phyloP scores from a whole-genome alignment of 1,140 invertebrate species.

The Drosophila malerkotliana region DNA sequence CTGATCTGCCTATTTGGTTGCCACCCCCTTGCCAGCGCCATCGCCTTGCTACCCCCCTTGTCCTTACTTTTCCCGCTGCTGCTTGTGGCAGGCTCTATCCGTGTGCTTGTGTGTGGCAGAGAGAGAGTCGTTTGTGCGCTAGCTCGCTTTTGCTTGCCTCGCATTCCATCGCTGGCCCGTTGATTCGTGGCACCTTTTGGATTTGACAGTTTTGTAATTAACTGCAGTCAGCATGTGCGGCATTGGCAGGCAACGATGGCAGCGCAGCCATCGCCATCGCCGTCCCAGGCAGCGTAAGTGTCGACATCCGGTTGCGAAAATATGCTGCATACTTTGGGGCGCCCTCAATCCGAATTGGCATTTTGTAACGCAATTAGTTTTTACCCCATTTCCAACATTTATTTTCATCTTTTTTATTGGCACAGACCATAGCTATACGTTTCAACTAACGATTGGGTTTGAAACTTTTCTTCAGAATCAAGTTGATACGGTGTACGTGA shows the following conservation, averaged over 20 bases:
- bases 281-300: conserved; percentile 11
- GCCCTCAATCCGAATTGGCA: conserved; percentile 52
- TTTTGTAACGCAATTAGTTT: conserved; percentile 65
- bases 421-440: conserved; percentile 7
- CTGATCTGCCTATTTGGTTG: conserved; percentile 72
- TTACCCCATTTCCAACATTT: conserved; percentile 23
- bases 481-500: conserved; percentile 35
- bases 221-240: conserved; percentile 73
- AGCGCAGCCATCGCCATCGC: neutral
- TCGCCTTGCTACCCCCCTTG: conserved; percentile 1
- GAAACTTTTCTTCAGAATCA: conserved; percentile 28
- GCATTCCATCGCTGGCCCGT: conserved; percentile 48
- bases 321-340: conserved; percentile 72
- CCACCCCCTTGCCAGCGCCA: neutral
- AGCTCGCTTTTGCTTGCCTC: conserved; percentile 16
- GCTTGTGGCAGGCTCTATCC: conserved; percentile 35
- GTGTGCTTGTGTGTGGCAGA: conserved; percentile 23
- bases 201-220: conserved; percentile 83
- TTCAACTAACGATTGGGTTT: conserved; percentile 21
- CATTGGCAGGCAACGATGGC: conserved; percentile 30
- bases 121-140: conserved; percentile 42
- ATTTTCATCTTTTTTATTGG: conserved; percentile 3
- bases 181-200: conserved; percentile 82
- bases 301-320: conserved; percentile 27
- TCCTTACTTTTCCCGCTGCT: conserved; percentile 28